phyloP scores from a whole-genome alignment of 2,113 vertebrate genomes.

The Callorhinus ursinus region DNA sequence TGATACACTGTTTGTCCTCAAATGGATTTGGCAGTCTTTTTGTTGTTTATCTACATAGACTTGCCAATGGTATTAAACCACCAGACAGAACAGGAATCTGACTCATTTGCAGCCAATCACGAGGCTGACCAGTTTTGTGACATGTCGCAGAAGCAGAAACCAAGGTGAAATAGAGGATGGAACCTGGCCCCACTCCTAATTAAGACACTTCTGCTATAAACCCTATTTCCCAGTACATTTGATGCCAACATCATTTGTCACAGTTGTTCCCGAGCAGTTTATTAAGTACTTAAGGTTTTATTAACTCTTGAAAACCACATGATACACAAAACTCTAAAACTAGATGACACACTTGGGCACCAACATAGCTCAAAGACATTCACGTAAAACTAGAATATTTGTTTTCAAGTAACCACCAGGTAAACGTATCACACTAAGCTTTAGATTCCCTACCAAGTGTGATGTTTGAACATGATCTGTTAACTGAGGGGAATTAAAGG shows the following conservation, averaged over 20 bases:
- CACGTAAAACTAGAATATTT: constrained; percentile 6
- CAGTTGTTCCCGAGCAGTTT: background rate
- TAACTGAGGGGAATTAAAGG: background rate
- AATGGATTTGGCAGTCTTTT: background rate
- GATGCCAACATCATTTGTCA: constrained; percentile 21
- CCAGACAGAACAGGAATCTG: background rate
- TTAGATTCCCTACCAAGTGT: background rate
- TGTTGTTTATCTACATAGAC: background rate
- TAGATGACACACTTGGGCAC: background rate
- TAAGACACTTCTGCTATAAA: constrained; percentile 25
- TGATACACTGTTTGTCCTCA: background rate
- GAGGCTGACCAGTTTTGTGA: constrained; percentile 15
- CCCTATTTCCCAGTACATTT: background rate
- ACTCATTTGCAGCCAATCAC: background rate
- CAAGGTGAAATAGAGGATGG: constrained; percentile 42
- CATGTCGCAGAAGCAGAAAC: constrained; percentile 6
- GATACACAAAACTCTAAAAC: background rate
- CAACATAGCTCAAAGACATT: background rate
- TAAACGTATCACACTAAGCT: background rate
- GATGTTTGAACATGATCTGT: background rate
- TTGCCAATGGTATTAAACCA: constrained; percentile 10
- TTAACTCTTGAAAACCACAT: constrained; percentile 45
- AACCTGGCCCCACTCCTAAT: background rate
- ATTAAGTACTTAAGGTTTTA: constrained; percentile 20
- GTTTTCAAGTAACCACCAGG: background rate